These are phyloP conservation scores for Callochromis pleurospilus DNA, from an alignment of 2,113 vertebrate genomes.

Conservation along the genomic window DNA sequence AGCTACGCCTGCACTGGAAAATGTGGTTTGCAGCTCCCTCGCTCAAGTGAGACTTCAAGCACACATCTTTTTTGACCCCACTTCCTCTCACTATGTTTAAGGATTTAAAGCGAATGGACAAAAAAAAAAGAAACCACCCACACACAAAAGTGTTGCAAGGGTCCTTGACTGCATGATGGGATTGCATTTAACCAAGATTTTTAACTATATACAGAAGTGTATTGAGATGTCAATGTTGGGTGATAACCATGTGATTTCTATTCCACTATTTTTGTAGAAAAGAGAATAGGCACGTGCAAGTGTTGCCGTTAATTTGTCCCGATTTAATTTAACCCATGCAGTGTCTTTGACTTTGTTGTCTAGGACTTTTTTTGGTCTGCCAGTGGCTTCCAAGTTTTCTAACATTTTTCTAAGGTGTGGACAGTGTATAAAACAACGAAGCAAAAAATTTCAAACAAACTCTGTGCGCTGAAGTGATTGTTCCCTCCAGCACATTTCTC, in stretches of 20 bases:
- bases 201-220: conserved; percentile 61
- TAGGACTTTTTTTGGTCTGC: conserved; percentile 63
- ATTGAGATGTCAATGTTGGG: conserved; percentile 69
- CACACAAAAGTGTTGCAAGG: conserved; percentile 1
- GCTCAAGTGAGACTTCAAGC: conserved; percentile 32
- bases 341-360: conserved; percentile 56
- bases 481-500: conserved; percentile 57
- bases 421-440: conserved; percentile 56
- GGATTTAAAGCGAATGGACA: conserved; percentile 17
- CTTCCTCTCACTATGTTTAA: background rate
- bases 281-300: conserved; percentile 51
- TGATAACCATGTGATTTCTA: conserved; percentile 67
- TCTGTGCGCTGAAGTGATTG: conserved; percentile 48
- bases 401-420: conserved; percentile 60
- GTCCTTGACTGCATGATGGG: conserved; percentile 66
- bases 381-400: conserved; percentile 75
- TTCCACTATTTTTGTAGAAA: conserved; percentile 74
- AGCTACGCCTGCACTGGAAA: background rate
- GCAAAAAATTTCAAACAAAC: conserved; percentile 62
- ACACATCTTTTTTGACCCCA: conserved; percentile 38
- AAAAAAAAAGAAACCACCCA: background rate
- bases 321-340: conserved; percentile 23
- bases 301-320: conserved; percentile 59
- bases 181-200: conserved; percentile 66
- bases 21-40: background rate